A percentile compares a stretch with the other conserved stretches of the same genome.
phyloP scores from a whole-genome alignment of 2,113 vertebrate genomes.

The Phaethornis superciliosus region DNA sequence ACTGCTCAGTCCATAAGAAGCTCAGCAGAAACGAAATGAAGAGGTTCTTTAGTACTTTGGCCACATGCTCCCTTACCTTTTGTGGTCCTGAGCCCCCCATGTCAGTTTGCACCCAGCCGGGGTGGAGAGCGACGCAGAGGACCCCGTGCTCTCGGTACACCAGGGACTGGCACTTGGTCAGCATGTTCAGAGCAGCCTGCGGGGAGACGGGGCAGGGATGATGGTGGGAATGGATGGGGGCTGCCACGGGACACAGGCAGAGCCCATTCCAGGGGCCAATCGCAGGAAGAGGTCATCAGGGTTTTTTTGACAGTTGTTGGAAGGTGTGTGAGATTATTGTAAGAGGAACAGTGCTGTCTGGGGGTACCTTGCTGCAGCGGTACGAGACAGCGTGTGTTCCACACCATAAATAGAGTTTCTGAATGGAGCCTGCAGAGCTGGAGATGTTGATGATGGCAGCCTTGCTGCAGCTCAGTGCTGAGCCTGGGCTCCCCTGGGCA shows the following conservation, averaged over 20 bases:
- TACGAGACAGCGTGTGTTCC: neutral
- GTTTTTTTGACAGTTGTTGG: no score
- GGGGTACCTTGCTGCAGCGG: slow-evolving; percentile 58
- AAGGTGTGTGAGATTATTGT: fast-evolving
- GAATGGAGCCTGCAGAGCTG: slow-evolving; percentile 30
- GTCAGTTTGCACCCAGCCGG: neutral
- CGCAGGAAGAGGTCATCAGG: neutral
- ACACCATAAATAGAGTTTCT: neutral
- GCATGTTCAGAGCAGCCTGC: slow-evolving; percentile 1
- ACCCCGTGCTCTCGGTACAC: neutral
- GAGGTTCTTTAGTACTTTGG: neutral
- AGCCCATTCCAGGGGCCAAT: fast-evolving
- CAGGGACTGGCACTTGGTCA: neutral
- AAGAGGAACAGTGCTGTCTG: neutral
- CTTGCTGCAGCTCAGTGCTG: slow-evolving; percentile 12
- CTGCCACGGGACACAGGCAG: neutral
- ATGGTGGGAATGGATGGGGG: neutral
- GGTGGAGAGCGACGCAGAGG: neutral
- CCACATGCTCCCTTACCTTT: neutral
- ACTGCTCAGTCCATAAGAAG: neutral
- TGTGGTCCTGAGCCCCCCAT: fast-evolving
- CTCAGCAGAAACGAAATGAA: neutral
- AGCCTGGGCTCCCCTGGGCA: neutral
- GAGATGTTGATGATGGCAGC: slow-evolving; percentile 59
- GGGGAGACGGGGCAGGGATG: neutral